A percentile compares a stretch with the other conserved stretches of the same genome.
Evolutionary conservation across 2,888 invertebrate genomes (phyloP).

Genomic region (Ormyrus nitidulus): DNA sequence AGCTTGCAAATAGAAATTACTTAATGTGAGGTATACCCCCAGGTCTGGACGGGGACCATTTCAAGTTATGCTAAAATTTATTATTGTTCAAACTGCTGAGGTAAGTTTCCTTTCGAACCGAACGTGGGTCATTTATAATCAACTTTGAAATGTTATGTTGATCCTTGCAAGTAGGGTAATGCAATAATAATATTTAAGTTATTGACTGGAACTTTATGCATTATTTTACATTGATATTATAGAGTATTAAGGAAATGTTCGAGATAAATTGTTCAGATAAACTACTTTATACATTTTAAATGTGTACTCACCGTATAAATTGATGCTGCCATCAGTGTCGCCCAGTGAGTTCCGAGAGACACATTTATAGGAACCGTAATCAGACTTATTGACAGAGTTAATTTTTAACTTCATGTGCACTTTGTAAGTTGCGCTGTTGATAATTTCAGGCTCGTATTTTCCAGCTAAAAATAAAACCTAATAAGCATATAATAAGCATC

Average conservation of each 20-base stretch:
- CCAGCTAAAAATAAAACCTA: slow-evolving; percentile 63
- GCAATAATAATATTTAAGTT: too few species aligned
- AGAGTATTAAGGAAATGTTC: too few species aligned
- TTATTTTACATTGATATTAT: too few species aligned
- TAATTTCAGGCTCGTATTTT: slow-evolving; percentile 76
- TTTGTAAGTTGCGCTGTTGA: slow-evolving; percentile 76
- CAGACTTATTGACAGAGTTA: slow-evolving; percentile 73
- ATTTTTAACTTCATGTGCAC: slow-evolving; percentile 78
- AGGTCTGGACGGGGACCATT: not conserved
- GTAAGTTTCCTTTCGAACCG: not conserved
- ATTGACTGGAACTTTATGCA: too few species aligned
- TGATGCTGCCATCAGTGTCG: slow-evolving; percentile 78
- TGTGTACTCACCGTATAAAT: slow-evolving; percentile 76
- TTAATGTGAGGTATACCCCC: slow-evolving; percentile 22
- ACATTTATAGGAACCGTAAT: slow-evolving; percentile 78
- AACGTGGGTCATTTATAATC: not conserved
- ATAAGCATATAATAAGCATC: not conserved
- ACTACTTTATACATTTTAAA: too few species aligned
- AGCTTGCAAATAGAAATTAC: slow-evolving; percentile 40
- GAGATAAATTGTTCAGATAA: not conserved
- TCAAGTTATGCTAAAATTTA: slow-evolving; percentile 13
- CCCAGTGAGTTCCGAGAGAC: slow-evolving; percentile 78
- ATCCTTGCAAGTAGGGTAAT: too few species aligned
- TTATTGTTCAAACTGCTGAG: slow-evolving; percentile 8
- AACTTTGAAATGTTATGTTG: not conserved